Evolutionary conservation across 92 coral and sea anemone genomes (phyloP).

Genomic region (Phenganax subtilis): DNA sequence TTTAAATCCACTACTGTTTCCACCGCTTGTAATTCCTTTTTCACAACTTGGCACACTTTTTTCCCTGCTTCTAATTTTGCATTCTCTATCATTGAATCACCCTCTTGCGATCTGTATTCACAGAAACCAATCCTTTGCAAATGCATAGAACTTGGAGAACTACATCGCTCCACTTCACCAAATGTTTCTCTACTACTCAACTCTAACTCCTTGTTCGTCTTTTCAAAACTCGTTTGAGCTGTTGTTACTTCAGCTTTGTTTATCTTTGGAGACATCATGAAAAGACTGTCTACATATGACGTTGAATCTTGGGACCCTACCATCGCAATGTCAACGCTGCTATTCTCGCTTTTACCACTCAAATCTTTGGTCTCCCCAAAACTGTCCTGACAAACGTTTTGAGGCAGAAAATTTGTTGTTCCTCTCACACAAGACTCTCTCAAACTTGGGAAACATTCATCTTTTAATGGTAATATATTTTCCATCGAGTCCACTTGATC

Average conservation of each 20-base stretch:
- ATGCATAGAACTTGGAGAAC: background rate
- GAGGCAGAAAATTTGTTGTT: too few species aligned
- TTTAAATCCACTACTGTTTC: too few species aligned
- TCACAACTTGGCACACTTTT: too few species aligned
- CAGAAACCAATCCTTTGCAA: constrained; percentile 6
- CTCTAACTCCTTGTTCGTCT: background rate
- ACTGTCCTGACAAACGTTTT: background rate
- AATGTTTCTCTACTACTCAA: background rate
- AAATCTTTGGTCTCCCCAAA: background rate
- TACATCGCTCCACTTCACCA: background rate
- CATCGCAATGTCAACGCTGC: background rate
- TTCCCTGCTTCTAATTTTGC: background rate
- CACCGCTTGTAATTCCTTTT: too few species aligned
- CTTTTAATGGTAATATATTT: too few species aligned
- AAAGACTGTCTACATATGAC: background rate
- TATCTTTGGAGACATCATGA: background rate
- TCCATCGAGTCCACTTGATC: too few species aligned
- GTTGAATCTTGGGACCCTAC: background rate
- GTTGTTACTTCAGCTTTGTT: background rate
- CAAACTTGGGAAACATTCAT: too few species aligned
- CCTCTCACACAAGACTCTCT: too few species aligned
- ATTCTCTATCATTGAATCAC: background rate
- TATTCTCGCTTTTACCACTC: background rate
- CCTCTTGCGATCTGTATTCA: constrained; percentile 8
- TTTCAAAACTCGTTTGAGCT: background rate